A percentile compares a stretch with the other conserved stretches of the same genome.
These are phyloP conservation scores for Nannospalax galili DNA, from an alignment of 2,113 vertebrate species.

Conservation along the genomic window DNA sequence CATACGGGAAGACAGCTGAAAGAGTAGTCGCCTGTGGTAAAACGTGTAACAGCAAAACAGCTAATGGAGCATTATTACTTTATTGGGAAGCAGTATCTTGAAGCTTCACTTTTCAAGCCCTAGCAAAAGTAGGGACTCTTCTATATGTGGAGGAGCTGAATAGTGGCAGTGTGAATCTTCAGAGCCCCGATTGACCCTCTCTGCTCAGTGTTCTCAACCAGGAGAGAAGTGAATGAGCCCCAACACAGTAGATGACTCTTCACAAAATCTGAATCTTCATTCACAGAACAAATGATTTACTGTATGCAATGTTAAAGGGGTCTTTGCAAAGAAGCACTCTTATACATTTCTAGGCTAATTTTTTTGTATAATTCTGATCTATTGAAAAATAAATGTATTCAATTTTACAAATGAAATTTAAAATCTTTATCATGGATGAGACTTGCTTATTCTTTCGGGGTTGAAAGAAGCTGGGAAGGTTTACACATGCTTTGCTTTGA, in stretches of 20 bases:
- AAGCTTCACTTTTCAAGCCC: slow-evolving; percentile 4
- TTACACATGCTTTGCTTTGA: neutral
- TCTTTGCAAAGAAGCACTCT: neutral
- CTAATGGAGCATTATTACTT: slow-evolving; percentile 72
- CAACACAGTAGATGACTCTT: neutral
- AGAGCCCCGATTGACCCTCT: neutral
- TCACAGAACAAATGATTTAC: slow-evolving; percentile 1
- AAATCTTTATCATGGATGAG: neutral
- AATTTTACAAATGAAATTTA: neutral
- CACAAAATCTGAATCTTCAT: neutral
- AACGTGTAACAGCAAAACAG: slow-evolving; percentile 81
- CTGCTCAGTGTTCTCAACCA: neutral
- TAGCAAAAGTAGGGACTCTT: slow-evolving; percentile 13
- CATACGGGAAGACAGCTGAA: slow-evolving; percentile 75
- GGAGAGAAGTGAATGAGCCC: neutral
- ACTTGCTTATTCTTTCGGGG: neutral
- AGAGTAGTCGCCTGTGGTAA: slow-evolving; percentile 80
- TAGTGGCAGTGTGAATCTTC: neutral
- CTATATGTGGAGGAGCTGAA: slow-evolving; percentile 37
- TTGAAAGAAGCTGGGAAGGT: neutral
- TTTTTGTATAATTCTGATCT: neutral
- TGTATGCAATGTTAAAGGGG: neutral
- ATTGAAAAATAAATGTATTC: neutral
- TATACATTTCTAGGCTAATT: neutral
- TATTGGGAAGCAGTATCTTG: slow-evolving; percentile 31